Base-by-base conservation (phyloP, 2,888 invertebrate genomes). In the Cosmorhoe ocellata region DNA sequence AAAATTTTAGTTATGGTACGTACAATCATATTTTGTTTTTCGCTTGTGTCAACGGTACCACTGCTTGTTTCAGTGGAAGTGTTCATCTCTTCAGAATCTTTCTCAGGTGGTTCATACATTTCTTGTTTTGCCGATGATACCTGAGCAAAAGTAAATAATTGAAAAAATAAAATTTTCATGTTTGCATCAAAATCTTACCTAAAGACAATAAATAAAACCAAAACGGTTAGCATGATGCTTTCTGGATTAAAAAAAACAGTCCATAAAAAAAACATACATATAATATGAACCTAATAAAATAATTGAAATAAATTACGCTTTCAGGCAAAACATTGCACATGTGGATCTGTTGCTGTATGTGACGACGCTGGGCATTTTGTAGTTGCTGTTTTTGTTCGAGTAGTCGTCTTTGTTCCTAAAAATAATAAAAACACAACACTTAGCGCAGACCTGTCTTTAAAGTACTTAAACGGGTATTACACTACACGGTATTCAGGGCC, bases 51-150 rank as follows among this genome's bases (percentile, higher is more conserved):
- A 0, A 56, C 57, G 9, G 77, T 77, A 3, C 61, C 76, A 34
- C 74, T 81, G 59, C 79, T 84, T 0, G 74, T 74, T 2, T 76
- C 85, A 56, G 80, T 87, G 50, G 74, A 75, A 0, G 76, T 76
- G 44, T 71, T 71, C 30, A 77, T 28, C 0, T 79, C 80, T 22
- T 81, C 84, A 0, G 86, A 85, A 33, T 85, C 86, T 45, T 81
- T 84, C 51, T 82, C 86, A 0, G 87, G 83, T 1, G 72, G 78
- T 5, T 84, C 84, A 45, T 75, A 76, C 28, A 70, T 62, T 52
- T 70, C 66, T 3, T 62, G 53, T 41, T 70, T 66, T 6, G 58
- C 8, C 5, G 47, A 47, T 14, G 58, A 38, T 34, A 47, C 37
- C 65, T 70, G 56, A 6, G 44, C 34, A 56, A 50, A 38, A n/a